Percentiles rank a stretch among this genome's conserved stretches.
These are phyloP conservation scores for Callorhinus ursinus DNA, from an alignment of 2,113 vertebrate genomes.

Conservation along the genomic window DNA sequence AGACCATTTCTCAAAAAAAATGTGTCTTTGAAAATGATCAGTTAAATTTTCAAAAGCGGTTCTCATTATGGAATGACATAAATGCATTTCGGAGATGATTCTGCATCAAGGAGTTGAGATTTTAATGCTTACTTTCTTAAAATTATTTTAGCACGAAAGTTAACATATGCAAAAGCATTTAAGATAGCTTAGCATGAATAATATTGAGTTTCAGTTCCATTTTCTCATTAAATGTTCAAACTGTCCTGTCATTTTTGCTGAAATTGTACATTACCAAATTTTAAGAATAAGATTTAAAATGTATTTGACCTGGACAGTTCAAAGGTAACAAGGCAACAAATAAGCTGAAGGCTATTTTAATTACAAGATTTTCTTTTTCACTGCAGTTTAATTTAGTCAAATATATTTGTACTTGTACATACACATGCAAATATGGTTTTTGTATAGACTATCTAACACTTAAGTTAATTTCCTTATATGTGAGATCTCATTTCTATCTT, in stretches of 20 bases:
- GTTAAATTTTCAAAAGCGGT: slow-evolving; percentile 53
- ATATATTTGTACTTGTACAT: not conserved
- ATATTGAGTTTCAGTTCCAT: not conserved
- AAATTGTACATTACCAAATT: not conserved
- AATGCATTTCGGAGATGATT: slow-evolving; percentile 51
- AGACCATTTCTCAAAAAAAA: slow-evolving; percentile 2
- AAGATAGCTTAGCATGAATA: slow-evolving; percentile 30
- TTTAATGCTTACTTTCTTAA: slow-evolving; percentile 53
- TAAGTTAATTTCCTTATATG: slow-evolving; percentile 41
- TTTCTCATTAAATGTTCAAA: slow-evolving; percentile 39
- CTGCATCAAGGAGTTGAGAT: not conserved
- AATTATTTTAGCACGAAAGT: slow-evolving; percentile 44
- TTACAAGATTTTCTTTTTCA: slow-evolving; percentile 9
- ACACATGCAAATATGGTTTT: slow-evolving; percentile 46
- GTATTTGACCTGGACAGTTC: not conserved
- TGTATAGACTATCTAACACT: slow-evolving; percentile 28
- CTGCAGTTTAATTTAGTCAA: slow-evolving; percentile 44
- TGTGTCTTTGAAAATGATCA: slow-evolving; percentile 45
- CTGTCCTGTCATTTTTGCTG: slow-evolving; percentile 4
- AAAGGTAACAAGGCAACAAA: slow-evolving; percentile 14
- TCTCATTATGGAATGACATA: slow-evolving; percentile 38
- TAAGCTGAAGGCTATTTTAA: slow-evolving; percentile 2
- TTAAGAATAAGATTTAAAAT: slow-evolving; percentile 12
- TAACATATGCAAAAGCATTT: slow-evolving; percentile 57
- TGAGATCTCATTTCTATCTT: slow-evolving; percentile 20